Conservation (phyloP, 1,140 invertebrate genomes). For the Solenopsis fugax region DNA sequence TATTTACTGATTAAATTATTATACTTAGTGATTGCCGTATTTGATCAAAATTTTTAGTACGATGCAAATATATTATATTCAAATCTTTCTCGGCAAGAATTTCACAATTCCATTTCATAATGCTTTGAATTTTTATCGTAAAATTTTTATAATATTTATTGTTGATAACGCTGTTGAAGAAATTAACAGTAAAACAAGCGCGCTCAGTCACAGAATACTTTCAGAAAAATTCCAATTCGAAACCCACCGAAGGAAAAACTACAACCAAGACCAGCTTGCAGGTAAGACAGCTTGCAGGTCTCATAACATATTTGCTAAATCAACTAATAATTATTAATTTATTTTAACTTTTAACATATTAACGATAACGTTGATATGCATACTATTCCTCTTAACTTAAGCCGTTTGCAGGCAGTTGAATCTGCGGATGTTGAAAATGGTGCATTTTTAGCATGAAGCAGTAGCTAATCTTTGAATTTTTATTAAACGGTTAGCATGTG, state of each 20-base stretch:
- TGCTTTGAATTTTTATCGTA: not conserved
- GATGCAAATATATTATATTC: constrained; percentile 2
- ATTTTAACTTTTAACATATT: constrained; percentile 37
- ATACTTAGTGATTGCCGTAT: not conserved
- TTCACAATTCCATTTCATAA: not conserved
- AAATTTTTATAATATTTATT: not conserved
- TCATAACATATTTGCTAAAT: not conserved
- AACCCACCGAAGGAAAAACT: constrained; percentile 71
- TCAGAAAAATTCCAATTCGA: constrained; percentile 79
- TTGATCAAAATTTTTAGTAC: constrained; percentile 3
- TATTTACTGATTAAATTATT: constrained; percentile 12
- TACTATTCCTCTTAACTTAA: not conserved
- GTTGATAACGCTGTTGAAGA: not conserved
- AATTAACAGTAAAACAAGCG: not conserved
- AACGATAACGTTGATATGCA: constrained; percentile 34
- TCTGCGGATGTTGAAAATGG: constrained; percentile 11
- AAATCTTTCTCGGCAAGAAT: not conserved
- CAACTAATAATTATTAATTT: constrained; percentile 32
- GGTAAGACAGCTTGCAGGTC: constrained; percentile 71
- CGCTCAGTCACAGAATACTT: constrained; percentile 66
- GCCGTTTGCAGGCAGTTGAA: not conserved
- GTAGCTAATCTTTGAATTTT: not conserved
- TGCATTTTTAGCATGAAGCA: constrained; percentile 28
- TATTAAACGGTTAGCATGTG: constrained; percentile 11
- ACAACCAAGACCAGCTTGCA: constrained; percentile 72